These are phyloP conservation scores for Sebastes iracundus DNA, from an alignment of 2,797 vertebrate species.

Conservation along the genomic window DNA sequence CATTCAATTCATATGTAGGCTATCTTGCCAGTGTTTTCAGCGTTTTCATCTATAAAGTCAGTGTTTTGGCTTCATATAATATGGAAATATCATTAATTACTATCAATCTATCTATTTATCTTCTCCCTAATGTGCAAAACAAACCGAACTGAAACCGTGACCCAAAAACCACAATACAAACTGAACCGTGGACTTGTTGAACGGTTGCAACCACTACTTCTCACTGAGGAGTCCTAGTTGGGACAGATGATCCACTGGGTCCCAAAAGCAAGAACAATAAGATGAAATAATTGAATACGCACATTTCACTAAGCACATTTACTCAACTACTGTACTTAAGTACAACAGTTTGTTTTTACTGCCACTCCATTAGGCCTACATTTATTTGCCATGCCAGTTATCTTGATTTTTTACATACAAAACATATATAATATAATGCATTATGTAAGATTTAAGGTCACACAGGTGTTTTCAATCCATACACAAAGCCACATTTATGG, in stretches of 20 bases:
- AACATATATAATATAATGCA: background rate
- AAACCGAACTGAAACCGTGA: too few species aligned
- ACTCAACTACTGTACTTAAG: background rate
- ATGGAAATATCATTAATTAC: too few species aligned
- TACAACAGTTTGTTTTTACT: background rate
- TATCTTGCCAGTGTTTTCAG: too few species aligned
- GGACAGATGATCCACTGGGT: background rate
- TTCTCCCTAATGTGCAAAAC: too few species aligned
- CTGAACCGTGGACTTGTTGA: too few species aligned
- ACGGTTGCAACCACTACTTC: fast-evolving
- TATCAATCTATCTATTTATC: too few species aligned
- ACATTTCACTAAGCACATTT: background rate
- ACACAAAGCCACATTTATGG: background rate
- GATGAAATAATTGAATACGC: background rate
- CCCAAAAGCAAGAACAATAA: background rate
- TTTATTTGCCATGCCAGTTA: background rate
- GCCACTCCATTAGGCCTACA: background rate
- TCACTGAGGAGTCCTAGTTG: background rate
- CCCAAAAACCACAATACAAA: too few species aligned
- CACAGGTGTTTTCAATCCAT: background rate
- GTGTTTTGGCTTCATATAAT: too few species aligned
- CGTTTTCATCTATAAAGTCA: too few species aligned
- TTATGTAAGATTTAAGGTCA: background rate
- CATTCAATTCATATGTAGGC: too few species aligned
- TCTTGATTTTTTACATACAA: background rate